Evolutionary conservation across 2,113 vertebrate species (phyloP), one percentile per base, ranked within the genome.

Genomic region (Cyphomyrus plagiostoma): DNA sequence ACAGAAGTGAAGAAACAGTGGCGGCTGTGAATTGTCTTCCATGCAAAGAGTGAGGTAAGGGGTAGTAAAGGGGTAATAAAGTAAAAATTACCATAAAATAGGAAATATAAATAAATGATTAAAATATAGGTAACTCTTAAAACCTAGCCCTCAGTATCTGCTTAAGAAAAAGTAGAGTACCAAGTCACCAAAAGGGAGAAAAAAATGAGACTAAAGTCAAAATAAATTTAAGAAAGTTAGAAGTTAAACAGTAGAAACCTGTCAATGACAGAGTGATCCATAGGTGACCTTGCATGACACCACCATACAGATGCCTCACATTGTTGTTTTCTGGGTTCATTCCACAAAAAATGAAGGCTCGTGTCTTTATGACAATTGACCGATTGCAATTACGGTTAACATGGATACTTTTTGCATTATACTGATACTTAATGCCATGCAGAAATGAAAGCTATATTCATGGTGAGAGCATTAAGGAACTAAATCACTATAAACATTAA

Each of bases 211-310:
- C 11, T 26, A 66, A 66, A 66, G 23, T 26, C 6, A 0, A 82
- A 82, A 82, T 17, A 82, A 82, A 82, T 9, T 21, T 56, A 7
- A 42, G 35, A 80, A 91, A 3, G 9, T 88, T 90, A 87, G 86
- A 26, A 89, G 91, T 80, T 90, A 1, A 83, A 89, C 35, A 42
- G 2, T 19, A 82, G 30, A 82, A 82, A 82, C 3, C 9, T 66
- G 56, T 56, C 53, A 56, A 7, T 62, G 58, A 66, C 9, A 11
- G 9, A 66, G 50, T n/a, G 7, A 62, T 62, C 58, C 0, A 7
- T 10, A 9, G 58, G 58, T n/a, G 23, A 23, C 9, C 53, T 56
- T 56, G 53, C 58, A 62, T 26, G 58, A 62, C 74, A 15, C 3
- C 77, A 42, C 77, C 77, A 39, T 66, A 26, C 62, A 66, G 62